Evolutionary conservation across 2,797 vertebrate genomes (phyloP), one percentile per base, ranked within the genome.

Genomic region (Sternarchorhynchus goeldii): DNA sequence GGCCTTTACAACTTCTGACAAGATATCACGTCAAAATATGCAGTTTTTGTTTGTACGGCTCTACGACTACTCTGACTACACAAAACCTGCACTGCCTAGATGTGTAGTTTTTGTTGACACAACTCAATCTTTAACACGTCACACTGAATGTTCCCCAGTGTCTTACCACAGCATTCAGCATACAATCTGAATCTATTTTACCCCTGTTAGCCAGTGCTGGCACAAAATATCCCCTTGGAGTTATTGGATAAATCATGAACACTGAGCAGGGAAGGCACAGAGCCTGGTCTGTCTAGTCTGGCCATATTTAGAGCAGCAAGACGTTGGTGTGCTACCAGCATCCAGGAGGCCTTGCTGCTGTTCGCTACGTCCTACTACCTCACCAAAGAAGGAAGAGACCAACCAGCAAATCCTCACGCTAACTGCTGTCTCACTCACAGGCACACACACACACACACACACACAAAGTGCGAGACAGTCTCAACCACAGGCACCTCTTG

Each of bases 341-440:
- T 70, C 56, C 73, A 53, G 0, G 25, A 76, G 79, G 79, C n/a
- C n/a, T n/a, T n/a, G n/a, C 73, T 75, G 63, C 68, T 71, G 78
- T 50, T 60, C 65, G 29, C 57, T 41, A 45, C 32, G 72, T 62
- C 32, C 71, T 78, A 74, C 41, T 31, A 60, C 74, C 75, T 91
- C 59, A 84, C 91, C 91, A 90, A 90, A 92, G 86, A 91, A 90
- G 91, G 91, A 89, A 76, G 91, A 77, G 80, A 79, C 76, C 53
- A 79, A 67, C 67, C 56, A 65, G 63, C 65, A 82, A 68, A 60
- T n/a, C 39, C 20, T 31, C 59, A 20, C 59, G 10, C 17, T 32
- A 39, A 50, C 29, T 18, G 7, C 59, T 32, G 8, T 36, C 1
- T 6, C 16, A n/a, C 41, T 55, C 76, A 63, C 67, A 45, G 31